Evolutionary conservation across 2,797 vertebrate genomes (phyloP), one percentile per base, ranked within the genome.

Genomic region (Myotis myotis): DNA sequence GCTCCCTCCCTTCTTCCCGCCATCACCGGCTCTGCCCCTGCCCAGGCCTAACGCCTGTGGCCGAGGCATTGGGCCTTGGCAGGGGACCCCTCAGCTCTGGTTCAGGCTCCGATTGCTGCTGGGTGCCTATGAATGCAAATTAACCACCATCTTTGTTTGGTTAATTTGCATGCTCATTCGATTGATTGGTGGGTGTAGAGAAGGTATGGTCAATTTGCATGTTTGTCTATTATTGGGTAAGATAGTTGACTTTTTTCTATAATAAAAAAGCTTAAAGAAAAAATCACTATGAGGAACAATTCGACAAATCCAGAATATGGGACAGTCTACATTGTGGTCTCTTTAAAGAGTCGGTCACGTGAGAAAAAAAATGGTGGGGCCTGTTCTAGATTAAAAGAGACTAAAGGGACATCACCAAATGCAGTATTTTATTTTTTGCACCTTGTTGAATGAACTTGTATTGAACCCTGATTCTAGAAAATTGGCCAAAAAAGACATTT

Each of bases 381-480:
- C 28, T 93, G 4, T 71, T 66, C 9, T 81, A 28, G 33, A 66
- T 44, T 44, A 57, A 62, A 66, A 88, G 64, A 62, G 25, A 82
- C n/a, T 76, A 47, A 85, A 66, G 13, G 57, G 19, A 22, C 10
- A 83, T 89, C 5, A 76, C 19, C 36, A 93, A 79, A 60, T 90
- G 7, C 25, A 44, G 0, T 74, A 20, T 78, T 23, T 71, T 41
- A 11, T 30, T 93, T 83, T 96, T 95, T 88, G 49, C 75, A 20
- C 4, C 41, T 82, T 74, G 9, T 44, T 78, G 68, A 93, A 41
- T 82, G 83, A 90, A 47, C 28, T 81, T 79, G 90, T 23, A 44
- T 80, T 92, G 66, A 96, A 25, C 89, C 44, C 15, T 96, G n/a
- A 17, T 85, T 85, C 55, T 80, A 71, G 47, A 68, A 90, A 71